Evolutionary conservation across 2,888 invertebrate genomes (phyloP).

Genomic region (Seira musarum): DNA sequence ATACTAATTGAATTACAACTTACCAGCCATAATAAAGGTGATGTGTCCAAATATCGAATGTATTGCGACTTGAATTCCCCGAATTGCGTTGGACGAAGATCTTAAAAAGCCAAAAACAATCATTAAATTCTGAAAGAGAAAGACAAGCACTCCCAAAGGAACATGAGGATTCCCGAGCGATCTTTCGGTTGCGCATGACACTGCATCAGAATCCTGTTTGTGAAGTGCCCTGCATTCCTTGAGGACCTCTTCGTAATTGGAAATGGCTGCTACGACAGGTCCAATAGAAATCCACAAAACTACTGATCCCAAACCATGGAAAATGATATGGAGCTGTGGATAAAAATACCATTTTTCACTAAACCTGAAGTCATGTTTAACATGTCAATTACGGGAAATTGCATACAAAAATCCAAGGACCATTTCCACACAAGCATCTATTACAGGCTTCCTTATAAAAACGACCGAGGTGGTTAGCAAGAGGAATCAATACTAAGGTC

Average conservation of each 20-base stretch:
- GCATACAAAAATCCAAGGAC: constrained; percentile 39
- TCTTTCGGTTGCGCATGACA: background rate
- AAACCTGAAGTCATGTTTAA: background rate
- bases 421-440: constrained; percentile 32
- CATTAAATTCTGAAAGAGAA: constrained; percentile 21
- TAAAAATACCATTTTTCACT: background rate
- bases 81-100: background rate
- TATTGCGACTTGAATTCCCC: constrained; percentile 14
- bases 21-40: constrained; percentile 25
- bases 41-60: constrained; percentile 32
- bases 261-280: constrained; percentile 1
- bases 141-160: background rate
- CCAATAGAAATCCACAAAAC: constrained; percentile 35
- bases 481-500: background rate
- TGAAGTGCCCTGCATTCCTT: background rate
- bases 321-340: constrained; percentile 20
- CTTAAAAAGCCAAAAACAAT: constrained; percentile 24
- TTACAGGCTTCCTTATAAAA: constrained; percentile 33
- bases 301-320: constrained; percentile 7
- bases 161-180: constrained; percentile 20
- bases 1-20: background rate
- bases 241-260: background rate
- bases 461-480: constrained; percentile 12
- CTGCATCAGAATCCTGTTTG: background rate
- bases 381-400: background rate